These are phyloP conservation scores for Vultur gryphus DNA, from an alignment of 2,797 vertebrate genomes.

Conservation along the genomic window DNA sequence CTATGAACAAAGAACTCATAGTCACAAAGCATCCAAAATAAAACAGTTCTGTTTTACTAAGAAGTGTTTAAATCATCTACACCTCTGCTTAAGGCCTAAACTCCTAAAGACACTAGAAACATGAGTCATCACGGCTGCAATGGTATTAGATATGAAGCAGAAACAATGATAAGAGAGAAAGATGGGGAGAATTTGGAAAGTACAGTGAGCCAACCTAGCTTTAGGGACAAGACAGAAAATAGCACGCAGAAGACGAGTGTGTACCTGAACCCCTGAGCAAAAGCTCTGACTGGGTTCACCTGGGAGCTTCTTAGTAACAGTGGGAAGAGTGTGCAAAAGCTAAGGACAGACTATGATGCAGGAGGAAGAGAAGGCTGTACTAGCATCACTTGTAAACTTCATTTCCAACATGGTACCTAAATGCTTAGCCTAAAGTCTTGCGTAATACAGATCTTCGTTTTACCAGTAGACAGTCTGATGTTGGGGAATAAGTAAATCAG, in stretches of 20 bases:
- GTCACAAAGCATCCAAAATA: not conserved
- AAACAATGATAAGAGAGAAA: not conserved
- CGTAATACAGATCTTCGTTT: not conserved
- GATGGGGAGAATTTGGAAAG: not conserved
- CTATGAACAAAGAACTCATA: not conserved
- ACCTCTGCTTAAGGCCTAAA: not conserved
- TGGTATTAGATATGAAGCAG: not conserved
- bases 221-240: not conserved
- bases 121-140: not conserved
- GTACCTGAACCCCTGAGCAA: not conserved
- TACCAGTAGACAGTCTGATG: not conserved
- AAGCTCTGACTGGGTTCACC: not conserved
- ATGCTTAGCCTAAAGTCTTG: not conserved
- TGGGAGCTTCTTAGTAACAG: not conserved
- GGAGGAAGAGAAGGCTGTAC: not conserved
- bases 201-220: accelerated
- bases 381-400: not conserved
- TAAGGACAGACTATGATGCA: not conserved
- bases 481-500: not conserved
- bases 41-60: not conserved
- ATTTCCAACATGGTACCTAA: not conserved
- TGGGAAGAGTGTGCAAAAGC: not conserved
- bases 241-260: not conserved
- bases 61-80: not conserved
- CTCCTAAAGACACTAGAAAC: not conserved